Conservation (phyloP, 2,888 invertebrate genomes). For the Graphium colonna region DNA sequence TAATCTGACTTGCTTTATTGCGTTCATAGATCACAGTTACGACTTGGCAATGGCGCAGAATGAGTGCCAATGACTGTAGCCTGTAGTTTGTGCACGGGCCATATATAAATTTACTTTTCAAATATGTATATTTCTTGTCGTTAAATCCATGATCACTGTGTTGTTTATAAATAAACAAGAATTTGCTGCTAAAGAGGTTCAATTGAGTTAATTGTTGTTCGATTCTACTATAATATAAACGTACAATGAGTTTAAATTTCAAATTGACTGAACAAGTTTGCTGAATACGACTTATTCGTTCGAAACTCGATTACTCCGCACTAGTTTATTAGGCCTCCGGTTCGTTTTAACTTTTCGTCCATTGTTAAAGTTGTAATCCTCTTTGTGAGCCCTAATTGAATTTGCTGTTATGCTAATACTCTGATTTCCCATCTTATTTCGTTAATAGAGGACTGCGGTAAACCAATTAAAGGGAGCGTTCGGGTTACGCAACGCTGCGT, state of each 20-base stretch:
- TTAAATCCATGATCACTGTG: too few species aligned
- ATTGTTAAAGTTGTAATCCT: conserved; percentile 80
- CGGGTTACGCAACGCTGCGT: conserved; percentile 73
- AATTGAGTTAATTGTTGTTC: too few species aligned
- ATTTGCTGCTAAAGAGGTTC: too few species aligned
- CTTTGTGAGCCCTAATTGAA: conserved; percentile 79
- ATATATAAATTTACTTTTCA: conserved; percentile 16
- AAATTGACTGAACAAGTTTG: conserved; percentile 51
- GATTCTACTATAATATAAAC: too few species aligned
- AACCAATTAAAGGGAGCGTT: conserved; percentile 77
- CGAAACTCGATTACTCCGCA: conserved; percentile 74
- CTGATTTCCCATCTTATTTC: conserved; percentile 80
- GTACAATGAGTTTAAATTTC: conserved; percentile 56
- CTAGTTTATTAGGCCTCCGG: conserved; percentile 68
- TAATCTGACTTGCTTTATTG: conserved; percentile 27
- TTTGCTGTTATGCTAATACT: conserved; percentile 80
- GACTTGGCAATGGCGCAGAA: conserved; percentile 24
- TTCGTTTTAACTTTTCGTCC: conserved; percentile 71
- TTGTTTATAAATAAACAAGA: too few species aligned
- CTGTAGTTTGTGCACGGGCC: conserved; percentile 11
- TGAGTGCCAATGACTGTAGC: conserved; percentile 21
- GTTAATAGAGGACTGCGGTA: conserved; percentile 78
- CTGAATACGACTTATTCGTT: conserved; percentile 55
- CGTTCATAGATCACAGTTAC: conserved; percentile 20
- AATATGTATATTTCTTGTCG: too few species aligned